Evolutionary conservation across 2,113 vertebrate genomes (phyloP), one percentile per base, ranked within the genome.

Genomic region (Donacobius atricapilla): DNA sequence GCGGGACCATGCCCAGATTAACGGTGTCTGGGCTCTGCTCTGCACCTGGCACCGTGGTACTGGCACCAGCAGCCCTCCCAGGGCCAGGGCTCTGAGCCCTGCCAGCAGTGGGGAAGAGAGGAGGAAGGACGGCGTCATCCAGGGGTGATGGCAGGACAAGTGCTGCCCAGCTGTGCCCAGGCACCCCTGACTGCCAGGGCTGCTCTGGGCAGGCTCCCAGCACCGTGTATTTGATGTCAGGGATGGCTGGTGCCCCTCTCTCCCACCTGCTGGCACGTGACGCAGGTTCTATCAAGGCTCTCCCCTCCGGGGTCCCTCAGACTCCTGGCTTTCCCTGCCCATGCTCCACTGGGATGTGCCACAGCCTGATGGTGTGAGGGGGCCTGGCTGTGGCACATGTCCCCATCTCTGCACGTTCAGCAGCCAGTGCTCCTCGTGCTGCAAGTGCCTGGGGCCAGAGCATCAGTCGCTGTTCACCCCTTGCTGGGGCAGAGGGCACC

Each of bases 11-110:
- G 63, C 54, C 76, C 77, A 42, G 11, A 6, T 65, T 23, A 47
- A 25, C 57, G 6, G 19, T 2, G 5, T 3, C 90, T 47, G 56
- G 80, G 51, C 83, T 63, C 76, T 40, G 45, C 76, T 70, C 54
- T 0, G 11, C 39, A 8, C 4, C 68, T 92, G 87, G 61, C 82
- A 61, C 45, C 0, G 1, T 0, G 1, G 37, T 0, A 3, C 82
- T 87, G 82, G 73, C 66, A 33, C 75, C 6, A 3, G 33, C 35
- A 22, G 61, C 68, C 13, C 5, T 58, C 19, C 73, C 40, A n/a
- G 40, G 40, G 40, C 40, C 0, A 0, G 63, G 10, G 33, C 8
- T 47, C 30, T 1, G 39, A 75, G 31, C 23, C 35, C 61, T 68
- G 70, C 61, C 11, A 7, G 66, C 64, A 11, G 51, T 0, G 0